Base-by-base conservation (phyloP, 2,888 invertebrate species). In the Clunio marinus region DNA sequence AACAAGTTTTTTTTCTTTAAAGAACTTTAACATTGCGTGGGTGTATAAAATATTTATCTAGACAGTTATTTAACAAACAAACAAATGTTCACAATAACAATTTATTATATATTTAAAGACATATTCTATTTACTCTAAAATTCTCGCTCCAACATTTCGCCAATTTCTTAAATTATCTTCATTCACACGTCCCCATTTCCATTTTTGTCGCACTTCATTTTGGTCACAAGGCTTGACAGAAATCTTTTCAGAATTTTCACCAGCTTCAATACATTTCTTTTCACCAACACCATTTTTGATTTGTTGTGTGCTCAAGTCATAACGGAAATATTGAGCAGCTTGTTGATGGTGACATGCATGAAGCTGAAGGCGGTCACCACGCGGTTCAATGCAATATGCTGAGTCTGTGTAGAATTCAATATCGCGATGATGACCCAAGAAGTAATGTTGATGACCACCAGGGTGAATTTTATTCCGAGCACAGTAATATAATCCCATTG, bases 261-360 rank as follows among this genome's bases (percentile, higher is more conserved):
- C 41, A 10, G 41, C 41, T 63, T 63, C 63, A 25, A 63, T 25
- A 17, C 63, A 63, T 15, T 63, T 63, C 1, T n/a, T 13, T 13
- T 63, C 63, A 10, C n/a, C 13, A 25, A n/a, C 13, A 10, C 37
- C 37, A 27, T 22, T 25, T 25, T 66, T 28, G 20, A 66, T 66
- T 24, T 55, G 51, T 8, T 66, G 51, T 2, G 32, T 66, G 20
- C 55, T 55, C 28, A 66, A 75, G 72, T 89, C 84, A 75, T 93
- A 96, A 73, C 85, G 85, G 91, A 94, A 97, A 71, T 90, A 83
- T 77, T 97, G 97, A 80, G 97, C 96, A 1, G 96, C 96, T 69
- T 91, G 88, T 75, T 89, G 88, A 0, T 92, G 88, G 75, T 97
- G 96, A 73, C 97, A 97, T 8, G 84, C 83, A 82, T 89, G 97